Conservation (phyloP, 2,113 vertebrate genomes). For the Chloropsis cyanopogon region DNA sequence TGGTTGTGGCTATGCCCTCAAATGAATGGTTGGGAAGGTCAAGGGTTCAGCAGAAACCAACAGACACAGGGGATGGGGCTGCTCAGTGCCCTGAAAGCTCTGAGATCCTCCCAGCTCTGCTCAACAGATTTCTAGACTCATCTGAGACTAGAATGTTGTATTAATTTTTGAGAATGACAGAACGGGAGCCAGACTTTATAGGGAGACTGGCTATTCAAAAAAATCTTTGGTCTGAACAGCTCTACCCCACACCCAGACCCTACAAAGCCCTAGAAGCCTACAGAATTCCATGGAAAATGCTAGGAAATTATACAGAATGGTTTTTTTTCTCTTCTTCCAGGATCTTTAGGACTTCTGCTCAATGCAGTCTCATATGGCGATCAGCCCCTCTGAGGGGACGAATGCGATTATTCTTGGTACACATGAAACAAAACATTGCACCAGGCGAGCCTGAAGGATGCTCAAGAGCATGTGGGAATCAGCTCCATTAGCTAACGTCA, state of each 20-base stretch:
- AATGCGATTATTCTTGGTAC: neutral
- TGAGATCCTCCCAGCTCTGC: neutral
- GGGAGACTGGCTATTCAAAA: neutral
- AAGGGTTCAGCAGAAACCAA: neutral
- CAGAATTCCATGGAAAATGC: neutral
- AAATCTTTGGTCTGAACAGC: neutral
- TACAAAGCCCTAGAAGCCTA: neutral
- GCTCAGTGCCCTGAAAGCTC: neutral
- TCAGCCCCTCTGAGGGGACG: neutral
- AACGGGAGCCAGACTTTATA: neutral
- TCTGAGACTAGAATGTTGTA: neutral
- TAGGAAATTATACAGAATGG: neutral
- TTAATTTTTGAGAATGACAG: neutral
- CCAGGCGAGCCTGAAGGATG: neutral
- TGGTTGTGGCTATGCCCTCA: slow-evolving; percentile 35
- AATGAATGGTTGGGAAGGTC: slow-evolving; percentile 32
- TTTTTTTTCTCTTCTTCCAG: neutral
- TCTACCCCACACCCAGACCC: neutral
- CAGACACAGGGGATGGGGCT: neutral
- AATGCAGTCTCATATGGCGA: neutral
- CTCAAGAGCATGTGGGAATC: neutral
- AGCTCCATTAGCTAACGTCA: neutral
- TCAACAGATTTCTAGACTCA: neutral
- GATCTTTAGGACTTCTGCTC: neutral
- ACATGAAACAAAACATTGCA: neutral